phyloP scores from a whole-genome alignment of 2,797 vertebrate species.

The Myripristis murdjan region DNA sequence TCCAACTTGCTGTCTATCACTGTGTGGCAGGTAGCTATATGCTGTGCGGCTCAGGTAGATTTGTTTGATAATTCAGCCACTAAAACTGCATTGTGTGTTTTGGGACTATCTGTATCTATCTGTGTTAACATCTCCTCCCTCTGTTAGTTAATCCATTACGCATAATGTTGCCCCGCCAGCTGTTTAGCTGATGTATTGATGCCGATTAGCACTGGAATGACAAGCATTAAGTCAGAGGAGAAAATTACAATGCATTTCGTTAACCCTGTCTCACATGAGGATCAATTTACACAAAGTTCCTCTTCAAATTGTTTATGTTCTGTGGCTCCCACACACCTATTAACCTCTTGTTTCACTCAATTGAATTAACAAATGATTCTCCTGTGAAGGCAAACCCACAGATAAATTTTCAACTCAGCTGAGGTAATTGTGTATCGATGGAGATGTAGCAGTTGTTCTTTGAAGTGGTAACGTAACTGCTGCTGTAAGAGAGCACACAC shows the following conservation, averaged over 20 bases:
- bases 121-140: constrained; percentile 54
- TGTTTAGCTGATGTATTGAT: constrained; percentile 59
- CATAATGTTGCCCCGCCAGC: constrained; percentile 53
- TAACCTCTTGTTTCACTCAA: constrained; percentile 71
- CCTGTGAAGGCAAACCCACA: constrained; percentile 40
- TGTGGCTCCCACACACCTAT: constrained; percentile 42
- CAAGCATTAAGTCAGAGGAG: constrained; percentile 34
- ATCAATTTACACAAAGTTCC: constrained; percentile 53
- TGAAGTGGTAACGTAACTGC: constrained; percentile 39
- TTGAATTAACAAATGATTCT: constrained; percentile 68
- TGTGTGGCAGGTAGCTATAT: not conserved
- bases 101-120: constrained; percentile 18
- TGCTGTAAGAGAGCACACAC: constrained; percentile 12
- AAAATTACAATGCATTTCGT: constrained; percentile 44
- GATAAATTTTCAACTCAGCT: constrained; percentile 55
- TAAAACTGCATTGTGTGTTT: constrained; percentile 25
- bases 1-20: not conserved
- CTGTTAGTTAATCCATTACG: constrained; percentile 62
- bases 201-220: constrained; percentile 51
- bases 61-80: constrained; percentile 26
- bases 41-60: not conserved
- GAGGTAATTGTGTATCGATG: constrained; percentile 64
- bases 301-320: constrained; percentile 57
- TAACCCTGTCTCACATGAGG: constrained; percentile 49
- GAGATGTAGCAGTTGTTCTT: constrained; percentile 43